A percentile compares a stretch with the other conserved stretches of the same genome.
phyloP scores from a whole-genome alignment of 2,797 vertebrate genomes.

The Mergus octosetaceus region DNA sequence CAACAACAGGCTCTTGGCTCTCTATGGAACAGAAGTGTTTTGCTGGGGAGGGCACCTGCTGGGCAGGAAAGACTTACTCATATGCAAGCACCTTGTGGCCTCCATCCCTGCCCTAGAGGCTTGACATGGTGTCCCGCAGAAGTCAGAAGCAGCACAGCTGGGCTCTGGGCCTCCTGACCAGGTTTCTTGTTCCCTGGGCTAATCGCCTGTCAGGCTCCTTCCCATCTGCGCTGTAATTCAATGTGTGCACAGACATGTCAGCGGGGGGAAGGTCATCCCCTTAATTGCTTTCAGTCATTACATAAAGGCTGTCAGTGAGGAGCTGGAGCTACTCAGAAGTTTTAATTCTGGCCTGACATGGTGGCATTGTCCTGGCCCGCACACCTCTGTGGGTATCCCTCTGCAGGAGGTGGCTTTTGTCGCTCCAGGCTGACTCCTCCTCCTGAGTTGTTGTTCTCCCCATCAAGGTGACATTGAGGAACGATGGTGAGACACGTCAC shows the following conservation, averaged over 20 bases:
- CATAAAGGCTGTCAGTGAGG: constrained; percentile 1
- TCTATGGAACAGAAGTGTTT: not conserved
- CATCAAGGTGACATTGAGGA: constrained; percentile 33
- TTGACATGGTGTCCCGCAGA: not conserved
- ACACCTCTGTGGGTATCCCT: not conserved
- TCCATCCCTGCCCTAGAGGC: not conserved
- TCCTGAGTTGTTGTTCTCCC: not conserved
- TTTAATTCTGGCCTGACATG: constrained; percentile 2
- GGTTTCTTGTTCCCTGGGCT: not conserved
- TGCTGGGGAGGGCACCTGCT: not conserved
- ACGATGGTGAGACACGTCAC: not conserved
- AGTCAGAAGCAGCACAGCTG: not conserved
- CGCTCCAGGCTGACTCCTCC: not conserved
- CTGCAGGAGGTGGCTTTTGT: constrained; percentile 49
- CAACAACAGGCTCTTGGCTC: not conserved
- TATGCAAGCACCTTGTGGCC: not conserved
- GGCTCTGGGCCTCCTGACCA: not conserved
- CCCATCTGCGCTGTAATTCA: not conserved
- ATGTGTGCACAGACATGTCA: constrained; percentile 8
- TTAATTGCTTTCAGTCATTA: not conserved
- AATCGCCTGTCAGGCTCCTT: not conserved
- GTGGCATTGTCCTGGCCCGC: constrained; percentile 10
- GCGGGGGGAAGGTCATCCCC: not conserved
- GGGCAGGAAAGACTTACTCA: not conserved
- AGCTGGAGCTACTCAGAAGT: not conserved